phyloP scores from a whole-genome alignment of 2,888 invertebrate species.

The Pristionchus maxplancki region DNA sequence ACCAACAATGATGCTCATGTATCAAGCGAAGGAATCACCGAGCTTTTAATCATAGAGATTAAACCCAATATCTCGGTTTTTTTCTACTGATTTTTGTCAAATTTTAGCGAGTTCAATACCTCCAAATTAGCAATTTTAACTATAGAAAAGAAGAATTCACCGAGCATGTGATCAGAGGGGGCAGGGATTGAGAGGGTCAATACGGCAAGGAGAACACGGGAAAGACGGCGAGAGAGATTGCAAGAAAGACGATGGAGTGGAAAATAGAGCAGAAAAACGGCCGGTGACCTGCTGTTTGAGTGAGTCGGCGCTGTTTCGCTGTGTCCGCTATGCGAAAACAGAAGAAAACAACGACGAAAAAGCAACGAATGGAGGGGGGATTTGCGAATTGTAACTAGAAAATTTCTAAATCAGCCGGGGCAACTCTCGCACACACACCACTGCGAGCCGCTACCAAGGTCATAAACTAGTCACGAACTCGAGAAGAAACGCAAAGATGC shows the following conservation, averaged over 20 bases:
- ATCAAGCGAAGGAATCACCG: no score
- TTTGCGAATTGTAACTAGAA: background rate
- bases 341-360: background rate
- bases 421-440: background rate
- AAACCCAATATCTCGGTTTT: no score
- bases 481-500: background rate
- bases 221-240: slow-evolving; percentile 16
- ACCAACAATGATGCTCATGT: no score
- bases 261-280: slow-evolving; percentile 4
- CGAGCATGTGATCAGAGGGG: background rate
- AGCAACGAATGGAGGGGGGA: background rate
- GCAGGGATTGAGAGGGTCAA: background rate
- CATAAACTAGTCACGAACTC: background rate
- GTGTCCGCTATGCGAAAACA: background rate
- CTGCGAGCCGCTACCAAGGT: slow-evolving; percentile 18
- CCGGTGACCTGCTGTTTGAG: background rate
- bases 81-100: no score
- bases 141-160: background rate
- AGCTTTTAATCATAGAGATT: no score
- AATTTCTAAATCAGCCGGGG: slow-evolving; percentile 5
- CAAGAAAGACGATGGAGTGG: background rate
- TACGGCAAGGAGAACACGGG: background rate
- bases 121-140: no score
- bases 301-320: background rate
- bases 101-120: no score